Evolutionary conservation across 37 sponge, comb jelly and placozoan genomes (phyloP).

Genomic region (Ianthella basta): DNA sequence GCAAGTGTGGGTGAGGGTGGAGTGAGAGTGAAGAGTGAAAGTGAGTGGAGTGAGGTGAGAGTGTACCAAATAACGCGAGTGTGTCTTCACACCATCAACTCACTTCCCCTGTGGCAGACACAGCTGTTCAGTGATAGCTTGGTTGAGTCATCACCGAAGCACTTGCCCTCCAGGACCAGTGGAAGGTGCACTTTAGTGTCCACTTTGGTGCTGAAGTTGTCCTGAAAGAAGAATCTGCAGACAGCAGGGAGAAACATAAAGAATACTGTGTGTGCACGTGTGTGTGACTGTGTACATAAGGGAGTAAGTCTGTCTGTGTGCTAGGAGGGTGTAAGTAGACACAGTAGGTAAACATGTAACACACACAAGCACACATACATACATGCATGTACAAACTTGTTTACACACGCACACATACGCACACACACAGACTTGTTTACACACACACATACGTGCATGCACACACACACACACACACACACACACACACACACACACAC

Average conservation of each 20-base stretch:
- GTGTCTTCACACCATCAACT: too few relatives aligned
- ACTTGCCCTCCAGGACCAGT: constrained; percentile 14
- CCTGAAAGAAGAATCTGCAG: constrained; percentile 69
- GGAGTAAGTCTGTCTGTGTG: too few relatives aligned
- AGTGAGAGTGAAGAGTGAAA: background rate
- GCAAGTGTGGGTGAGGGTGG: background rate
- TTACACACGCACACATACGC: too few relatives aligned
- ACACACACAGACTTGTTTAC: too few relatives aligned
- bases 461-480: background rate
- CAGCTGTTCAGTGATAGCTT: constrained; percentile 43
- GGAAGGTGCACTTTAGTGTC: constrained; percentile 63
- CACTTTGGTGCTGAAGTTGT: constrained; percentile 63
- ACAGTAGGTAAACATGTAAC: too few relatives aligned
- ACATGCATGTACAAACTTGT: too few relatives aligned
- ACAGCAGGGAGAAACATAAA: background rate
- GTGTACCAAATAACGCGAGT: too few relatives aligned
- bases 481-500: background rate
- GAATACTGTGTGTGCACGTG: too few relatives aligned
- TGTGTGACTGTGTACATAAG: too few relatives aligned
- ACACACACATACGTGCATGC: too few relatives aligned
- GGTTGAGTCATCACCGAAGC: constrained; percentile 20
- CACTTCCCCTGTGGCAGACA: constrained; percentile 80
- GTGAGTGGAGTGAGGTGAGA: background rate
- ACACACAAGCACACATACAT: background rate
- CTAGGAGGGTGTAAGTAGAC: too few relatives aligned